Evolutionary conservation across 2,797 vertebrate species (phyloP).

Genomic region (Melanotaenia maccullochi): DNA sequence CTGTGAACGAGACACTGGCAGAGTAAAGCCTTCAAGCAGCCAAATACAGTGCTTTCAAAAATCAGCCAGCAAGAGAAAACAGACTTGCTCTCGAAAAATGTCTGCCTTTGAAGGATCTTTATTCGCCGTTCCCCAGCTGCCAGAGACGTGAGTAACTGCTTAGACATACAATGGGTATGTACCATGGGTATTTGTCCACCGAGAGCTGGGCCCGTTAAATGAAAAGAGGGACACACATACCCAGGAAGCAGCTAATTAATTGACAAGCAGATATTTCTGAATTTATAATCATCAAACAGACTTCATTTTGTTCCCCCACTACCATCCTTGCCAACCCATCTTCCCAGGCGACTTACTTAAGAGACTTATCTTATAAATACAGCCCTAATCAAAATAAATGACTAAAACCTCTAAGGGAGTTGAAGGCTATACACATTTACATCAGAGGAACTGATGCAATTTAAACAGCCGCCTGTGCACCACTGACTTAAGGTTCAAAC

Average conservation of each 20-base stretch:
- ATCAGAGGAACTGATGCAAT: constrained; percentile 79
- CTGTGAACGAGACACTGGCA: constrained; percentile 44
- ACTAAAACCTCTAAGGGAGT: constrained; percentile 78
- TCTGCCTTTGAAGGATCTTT: constrained; percentile 73
- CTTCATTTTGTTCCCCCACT: constrained; percentile 80
- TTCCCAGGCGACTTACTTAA: constrained; percentile 76
- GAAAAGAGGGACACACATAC: constrained; percentile 61
- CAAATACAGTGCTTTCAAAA: constrained; percentile 50
- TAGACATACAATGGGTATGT: constrained; percentile 66
- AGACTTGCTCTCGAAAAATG: constrained; percentile 63
- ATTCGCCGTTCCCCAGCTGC: constrained; percentile 60
- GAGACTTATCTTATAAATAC: constrained; percentile 87
- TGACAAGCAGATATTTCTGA: constrained; percentile 80
- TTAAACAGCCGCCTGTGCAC: constrained; percentile 71
- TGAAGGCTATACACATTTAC: constrained; percentile 76
- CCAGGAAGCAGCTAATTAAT: constrained; percentile 84
- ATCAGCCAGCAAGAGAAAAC: constrained; percentile 48
- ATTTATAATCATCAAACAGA: constrained; percentile 85
- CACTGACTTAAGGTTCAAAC: constrained; percentile 60
- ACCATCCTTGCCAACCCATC: constrained; percentile 68
- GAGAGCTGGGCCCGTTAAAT: constrained; percentile 69
- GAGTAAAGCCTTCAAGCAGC: constrained; percentile 58
- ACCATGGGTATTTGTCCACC: constrained; percentile 68
- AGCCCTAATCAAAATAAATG: constrained; percentile 88
- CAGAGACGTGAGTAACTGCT: constrained; percentile 56